Base-by-base conservation (phyloP, 1,140 invertebrate species). In the Arctopsyche grandis region DNA sequence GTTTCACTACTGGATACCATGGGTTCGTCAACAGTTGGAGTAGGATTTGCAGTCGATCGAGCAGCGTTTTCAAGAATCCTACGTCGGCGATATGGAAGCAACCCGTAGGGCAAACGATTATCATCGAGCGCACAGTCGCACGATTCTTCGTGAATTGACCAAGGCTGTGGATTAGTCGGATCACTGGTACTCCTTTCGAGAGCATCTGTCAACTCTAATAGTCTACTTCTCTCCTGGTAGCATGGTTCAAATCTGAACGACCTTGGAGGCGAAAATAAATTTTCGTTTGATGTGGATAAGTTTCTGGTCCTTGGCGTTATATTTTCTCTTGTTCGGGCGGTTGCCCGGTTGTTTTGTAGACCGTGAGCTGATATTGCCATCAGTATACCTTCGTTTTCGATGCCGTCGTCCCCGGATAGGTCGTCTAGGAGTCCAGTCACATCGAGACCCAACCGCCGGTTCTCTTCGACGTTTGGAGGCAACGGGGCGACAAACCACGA, bases 311-410 rank as follows among this genome's bases (percentile, higher is more conserved):
- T 19, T 63, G 58, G 21, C 24, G 58, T 12, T 14, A 52, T 1
- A 52, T 52, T n/a, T n/a, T n/a, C 48, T 52, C 48, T 12, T 4
- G 46, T 79, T 74, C 84, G 38, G 83, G 83, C 48, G 84, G 84
- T 70, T 9, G 74, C n/a, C 14, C 60, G 46, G 76, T 75, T 80
- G 69, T 87, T 88, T 83, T 91, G 90, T 80, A 92, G 84, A 10
- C 91, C 91, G 85, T 91, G 91, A 46, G 89, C 89, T 79, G 90
- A 90, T 79, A 92, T 92, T 22, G 91, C 91, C 89, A 91, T 91
- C 4, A 91, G 85, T 74, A 92, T 90, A 22, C 91, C 90, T 85
- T 93, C 92, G 88, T 93, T 88, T 86, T 92, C 88, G 86, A 93
- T 83, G 85, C 89, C 83, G 83, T 91, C 85, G 83, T 89, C 87